Conservation (phyloP, 2,797 vertebrate species). For the Momotus momota region DNA sequence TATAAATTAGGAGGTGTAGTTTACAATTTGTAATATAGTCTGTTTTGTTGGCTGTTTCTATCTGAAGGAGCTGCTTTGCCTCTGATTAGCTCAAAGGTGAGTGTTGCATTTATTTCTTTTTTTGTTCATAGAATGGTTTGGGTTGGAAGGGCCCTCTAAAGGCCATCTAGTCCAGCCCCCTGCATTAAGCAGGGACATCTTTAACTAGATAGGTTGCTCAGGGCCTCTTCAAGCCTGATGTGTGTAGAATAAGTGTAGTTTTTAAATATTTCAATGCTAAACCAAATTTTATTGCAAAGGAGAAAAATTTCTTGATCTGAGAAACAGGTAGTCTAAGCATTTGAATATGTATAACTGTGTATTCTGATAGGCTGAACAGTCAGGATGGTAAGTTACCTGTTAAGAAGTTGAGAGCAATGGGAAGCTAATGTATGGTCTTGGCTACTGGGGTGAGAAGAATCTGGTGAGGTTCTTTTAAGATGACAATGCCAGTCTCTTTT, state of each 20-base stretch:
- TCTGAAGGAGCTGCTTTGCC: not conserved
- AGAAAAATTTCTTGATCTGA: not conserved
- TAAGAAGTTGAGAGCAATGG: not conserved
- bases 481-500: not conserved
- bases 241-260: not conserved
- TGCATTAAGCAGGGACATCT: no score
- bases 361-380: not conserved
- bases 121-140: not conserved
- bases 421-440: not conserved
- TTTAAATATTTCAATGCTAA: not conserved
- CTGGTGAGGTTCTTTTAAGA: not conserved
- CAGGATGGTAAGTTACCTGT: not conserved
- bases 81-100: not conserved
- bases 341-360: not conserved
- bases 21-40: not conserved
- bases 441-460: not conserved
- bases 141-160: no score
- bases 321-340: not conserved
- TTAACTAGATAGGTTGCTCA: no score
- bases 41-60: not conserved
- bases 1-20: not conserved
- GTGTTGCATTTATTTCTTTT: not conserved
- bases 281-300: not conserved
- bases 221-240: no score
- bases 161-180: no score